A percentile compares a stretch with the other conserved stretches of the same genome.
Evolutionary conservation across 2,113 vertebrate genomes (phyloP).

Genomic region (Pseudonaja textilis): DNA sequence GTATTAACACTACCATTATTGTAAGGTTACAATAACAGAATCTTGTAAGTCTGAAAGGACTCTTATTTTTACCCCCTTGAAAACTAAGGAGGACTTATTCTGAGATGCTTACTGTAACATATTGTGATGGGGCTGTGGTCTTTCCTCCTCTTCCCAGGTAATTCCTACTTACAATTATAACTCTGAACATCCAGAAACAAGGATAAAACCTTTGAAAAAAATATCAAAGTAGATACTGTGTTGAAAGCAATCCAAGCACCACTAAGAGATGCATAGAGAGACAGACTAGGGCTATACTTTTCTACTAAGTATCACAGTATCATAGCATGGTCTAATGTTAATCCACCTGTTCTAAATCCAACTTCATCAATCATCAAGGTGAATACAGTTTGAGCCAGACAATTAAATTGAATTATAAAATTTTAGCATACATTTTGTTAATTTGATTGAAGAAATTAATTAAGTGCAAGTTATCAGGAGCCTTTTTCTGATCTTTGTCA

Average conservation of each 20-base stretch:
- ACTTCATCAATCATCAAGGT: not conserved
- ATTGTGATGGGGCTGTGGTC: not conserved
- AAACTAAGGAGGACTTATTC: not conserved
- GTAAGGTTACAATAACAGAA: not conserved
- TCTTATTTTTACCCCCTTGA: not conserved
- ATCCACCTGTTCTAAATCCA: not conserved
- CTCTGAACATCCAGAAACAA: not conserved
- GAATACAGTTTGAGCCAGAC: not conserved
- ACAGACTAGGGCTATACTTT: not conserved
- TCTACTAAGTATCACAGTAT: not conserved
- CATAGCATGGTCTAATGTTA: not conserved
- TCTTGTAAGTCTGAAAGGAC: not conserved
- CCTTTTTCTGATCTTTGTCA: not conserved
- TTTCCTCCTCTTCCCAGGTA: not conserved
- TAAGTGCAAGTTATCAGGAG: not conserved
- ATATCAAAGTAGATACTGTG: not conserved
- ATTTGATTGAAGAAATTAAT: not conserved
- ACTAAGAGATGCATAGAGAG: not conserved
- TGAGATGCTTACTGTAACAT: not conserved
- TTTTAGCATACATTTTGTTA: not conserved
- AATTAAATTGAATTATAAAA: not conserved
- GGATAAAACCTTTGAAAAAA: not conserved
- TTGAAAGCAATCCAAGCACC: not conserved
- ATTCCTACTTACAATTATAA: not conserved
- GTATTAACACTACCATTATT: not conserved